phyloP scores from a whole-genome alignment of 2,888 invertebrate species.

The Nudaria mundana region DNA sequence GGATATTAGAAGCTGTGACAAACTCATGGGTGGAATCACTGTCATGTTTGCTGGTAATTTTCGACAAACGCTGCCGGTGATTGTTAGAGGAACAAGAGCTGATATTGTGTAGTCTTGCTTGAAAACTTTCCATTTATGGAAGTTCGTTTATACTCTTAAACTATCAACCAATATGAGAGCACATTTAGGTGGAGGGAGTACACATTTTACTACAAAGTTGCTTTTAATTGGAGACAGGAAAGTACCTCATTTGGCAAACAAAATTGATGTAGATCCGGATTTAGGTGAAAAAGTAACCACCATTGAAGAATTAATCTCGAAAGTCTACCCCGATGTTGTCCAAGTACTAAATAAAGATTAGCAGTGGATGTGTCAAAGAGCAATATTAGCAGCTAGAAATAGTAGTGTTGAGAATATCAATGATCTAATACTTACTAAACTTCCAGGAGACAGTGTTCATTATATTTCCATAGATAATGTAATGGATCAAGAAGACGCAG shows the following conservation, averaged over 20 bases:
- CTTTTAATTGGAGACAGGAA: too few relatives aligned
- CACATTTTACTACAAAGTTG: too few relatives aligned
- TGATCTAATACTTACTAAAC: conserved; percentile 18
- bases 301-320: too few relatives aligned
- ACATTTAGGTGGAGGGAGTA: too few relatives aligned
- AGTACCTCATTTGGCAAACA: too few relatives aligned
- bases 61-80: conserved; percentile 26
- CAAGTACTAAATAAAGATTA: too few relatives aligned
- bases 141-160: conserved; percentile 20
- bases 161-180: too few relatives aligned
- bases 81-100: conserved; percentile 20
- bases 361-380: conserved; percentile 21
- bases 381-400: conserved; percentile 29
- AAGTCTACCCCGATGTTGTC: conserved; percentile 23
- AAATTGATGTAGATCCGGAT: too few relatives aligned
- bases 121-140: conserved; percentile 28
- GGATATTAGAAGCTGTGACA: conserved; percentile 21
- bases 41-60: conserved; percentile 26
- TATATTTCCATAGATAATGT: conserved; percentile 29
- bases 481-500: conserved; percentile 23
- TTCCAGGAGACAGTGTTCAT: conserved; percentile 20
- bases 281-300: too few relatives aligned
- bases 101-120: conserved; percentile 16
- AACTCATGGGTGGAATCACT: conserved; percentile 23
- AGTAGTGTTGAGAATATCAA: conserved; percentile 23